These are phyloP conservation scores for Tauraco hartlaubi DNA, from an alignment of 2,797 vertebrate genomes.

Conservation along the genomic window DNA sequence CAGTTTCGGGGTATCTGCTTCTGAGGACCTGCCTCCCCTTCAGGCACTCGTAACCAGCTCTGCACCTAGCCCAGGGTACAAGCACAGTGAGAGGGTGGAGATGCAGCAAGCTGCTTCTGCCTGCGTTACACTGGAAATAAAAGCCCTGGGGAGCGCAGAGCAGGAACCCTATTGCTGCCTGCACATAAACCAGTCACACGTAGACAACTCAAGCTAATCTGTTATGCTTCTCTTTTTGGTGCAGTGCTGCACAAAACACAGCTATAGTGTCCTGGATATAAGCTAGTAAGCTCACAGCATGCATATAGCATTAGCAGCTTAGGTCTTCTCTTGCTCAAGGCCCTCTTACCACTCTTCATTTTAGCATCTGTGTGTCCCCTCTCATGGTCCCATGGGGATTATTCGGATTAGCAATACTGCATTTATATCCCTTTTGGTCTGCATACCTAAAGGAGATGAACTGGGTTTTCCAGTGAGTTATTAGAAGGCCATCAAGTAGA, in stretches of 20 bases:
- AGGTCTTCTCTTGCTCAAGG: background rate
- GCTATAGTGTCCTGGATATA: background rate
- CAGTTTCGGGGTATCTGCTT: background rate
- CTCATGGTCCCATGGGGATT: background rate
- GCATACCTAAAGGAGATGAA: conserved; percentile 10
- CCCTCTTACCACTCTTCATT: background rate
- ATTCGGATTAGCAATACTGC: background rate
- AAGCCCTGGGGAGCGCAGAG: background rate
- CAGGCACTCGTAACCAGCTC: background rate
- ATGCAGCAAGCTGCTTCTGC: background rate
- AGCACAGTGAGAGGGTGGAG: background rate
- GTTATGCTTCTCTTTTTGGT: background rate
- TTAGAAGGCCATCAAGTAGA: background rate
- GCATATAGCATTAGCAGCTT: background rate
- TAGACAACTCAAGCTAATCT: background rate
- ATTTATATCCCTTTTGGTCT: background rate
- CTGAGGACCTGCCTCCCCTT: background rate
- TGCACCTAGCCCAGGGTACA: background rate
- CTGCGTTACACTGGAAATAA: background rate
- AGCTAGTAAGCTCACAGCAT: background rate
- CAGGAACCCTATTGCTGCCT: background rate
- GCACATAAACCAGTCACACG: rapidly evolving
- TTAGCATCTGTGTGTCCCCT: background rate
- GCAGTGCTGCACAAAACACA: background rate
- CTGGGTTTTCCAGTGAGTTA: background rate